Base-by-base conservation (phyloP, 1,140 invertebrate genomes). In the Bombus turneri region DNA sequence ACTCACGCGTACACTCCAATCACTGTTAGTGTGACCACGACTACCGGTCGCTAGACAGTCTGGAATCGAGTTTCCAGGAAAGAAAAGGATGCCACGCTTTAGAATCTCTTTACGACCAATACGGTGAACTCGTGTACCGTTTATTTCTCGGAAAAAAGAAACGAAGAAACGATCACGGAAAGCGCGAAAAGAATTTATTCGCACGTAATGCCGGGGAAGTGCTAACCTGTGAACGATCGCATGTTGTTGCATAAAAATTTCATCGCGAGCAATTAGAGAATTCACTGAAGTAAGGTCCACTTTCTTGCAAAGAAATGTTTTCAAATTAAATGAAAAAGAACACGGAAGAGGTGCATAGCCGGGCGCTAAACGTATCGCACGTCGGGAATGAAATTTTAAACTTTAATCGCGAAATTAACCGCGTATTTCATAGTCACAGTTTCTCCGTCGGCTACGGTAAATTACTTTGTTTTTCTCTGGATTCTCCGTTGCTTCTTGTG, bases 61-160 rank as follows among this genome's bases (percentile, higher is more conserved):
- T 31, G n/a, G 15, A 2, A 66, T 31, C 64, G 64, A 66, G 64
- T 66, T 34, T 66, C n/a, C 31, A 66, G 31, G 1, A 81, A 88
- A 88, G 86, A 91, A 92, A 90, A 91, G 90, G 88, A 62, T 13
- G 87, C 85, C 86, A 82, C 84, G 75, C 66, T 34, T 77, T 22
- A 75, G 86, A 81, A 86, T 86, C 88, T 89, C 82, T 89, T 91
- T 90, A 91, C 86, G 75, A 74, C 76, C 68, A 66, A 39, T 79
- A 82, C 88, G 88, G 87, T 22, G n/a, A n/a, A 43, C 18, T n/a
- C 53, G 47, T 13, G 15, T 1, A 13, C 37, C 34, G 25, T 22
- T 73, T 73, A 31, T 73, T 73, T 47, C n/a, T 18, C 25, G 31
- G 34, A 18, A 34, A 34, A 18, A 3, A 8, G 31, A 66, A 34